Base-by-base conservation (phyloP, 1,140 invertebrate species). In the Camponotus floridanus region DNA sequence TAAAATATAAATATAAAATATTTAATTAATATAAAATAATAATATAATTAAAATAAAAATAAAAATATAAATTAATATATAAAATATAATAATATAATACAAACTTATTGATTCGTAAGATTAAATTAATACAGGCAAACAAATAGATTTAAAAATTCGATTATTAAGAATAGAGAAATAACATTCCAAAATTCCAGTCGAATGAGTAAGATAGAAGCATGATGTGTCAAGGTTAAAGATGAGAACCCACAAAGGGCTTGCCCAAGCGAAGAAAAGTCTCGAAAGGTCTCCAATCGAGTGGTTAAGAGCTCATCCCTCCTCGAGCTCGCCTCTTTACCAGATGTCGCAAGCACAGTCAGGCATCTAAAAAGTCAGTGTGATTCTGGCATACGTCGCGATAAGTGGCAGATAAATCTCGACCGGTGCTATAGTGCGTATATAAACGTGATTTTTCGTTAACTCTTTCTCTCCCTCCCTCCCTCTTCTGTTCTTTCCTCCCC, bases 371-470 rank as follows among this genome's bases (percentile, higher is more conserved):
- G 55, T 86, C 88, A 89, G 85, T 79, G 62, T 48, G 78, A 90
- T 79, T 48, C 31, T 39, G 79, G 57, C 79, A 33, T 33, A 86
- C 76, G 78, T 31, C 65, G 74, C 57, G 85, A 80, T 90, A 85
- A 87, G 45, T 87, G 88, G 36, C 26, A 45, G 78, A 90, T 89
- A 88, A 86, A 86, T 89, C 64, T 88, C 61, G 48, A 26, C 48
- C 31, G 26, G 39, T 48, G 79, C 42, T 59, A 36, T 11, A 42
- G 68, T 74, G 70, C 68, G 70, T 55, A 26, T 74, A 61, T 74
- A 73, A 81, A 73, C 61, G n/a, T 73, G 71, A 68, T 78, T 74
- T 51, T 51, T 86, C 64, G 76, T 86, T 80, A 86, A 80, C 73
- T 81, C 62, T 51, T 45, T 15, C 18, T 55, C 26, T 26, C 33